A percentile compares a stretch with the other conserved stretches of the same genome.
These are phyloP conservation scores for Ashinkailepas kermadecensis DNA, from an alignment of 2,888 invertebrate species.

Conservation along the genomic window DNA sequence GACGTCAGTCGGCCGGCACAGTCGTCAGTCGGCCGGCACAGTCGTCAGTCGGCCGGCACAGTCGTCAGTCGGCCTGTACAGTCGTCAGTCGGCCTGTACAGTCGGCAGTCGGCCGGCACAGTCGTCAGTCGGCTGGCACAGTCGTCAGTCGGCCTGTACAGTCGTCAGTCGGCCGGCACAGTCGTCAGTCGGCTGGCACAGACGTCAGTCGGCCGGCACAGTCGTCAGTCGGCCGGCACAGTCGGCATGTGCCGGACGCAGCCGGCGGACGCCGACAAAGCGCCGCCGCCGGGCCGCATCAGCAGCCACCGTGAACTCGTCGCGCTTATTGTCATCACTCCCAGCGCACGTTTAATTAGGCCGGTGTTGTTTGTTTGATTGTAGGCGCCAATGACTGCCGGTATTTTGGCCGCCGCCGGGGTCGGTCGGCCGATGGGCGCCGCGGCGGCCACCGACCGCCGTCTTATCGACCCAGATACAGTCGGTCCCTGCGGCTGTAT, in stretches of 20 bases:
- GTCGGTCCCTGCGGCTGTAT: neutral
- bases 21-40: too few species aligned
- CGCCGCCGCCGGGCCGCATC: neutral
- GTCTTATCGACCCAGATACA: neutral
- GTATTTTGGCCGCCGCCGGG: neutral
- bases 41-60: too few species aligned
- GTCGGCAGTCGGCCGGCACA: too few species aligned
- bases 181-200: too few species aligned
- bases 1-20: too few species aligned
- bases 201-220: too few species aligned
- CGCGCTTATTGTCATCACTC: neutral
- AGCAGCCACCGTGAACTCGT: neutral
- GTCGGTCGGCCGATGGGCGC: neutral
- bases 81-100: too few species aligned
- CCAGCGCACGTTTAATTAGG: neutral
- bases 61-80: too few species aligned
- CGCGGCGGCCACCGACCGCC: neutral
- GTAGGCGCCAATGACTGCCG: neutral
- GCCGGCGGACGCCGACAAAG: neutral
- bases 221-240: neutral
- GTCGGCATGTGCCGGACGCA: neutral
- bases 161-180: too few species aligned
- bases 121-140: too few species aligned
- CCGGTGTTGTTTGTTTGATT: neutral
- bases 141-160: too few species aligned